Base-by-base conservation (phyloP, 2,888 invertebrate species). In the Leucophenga montana region DNA sequence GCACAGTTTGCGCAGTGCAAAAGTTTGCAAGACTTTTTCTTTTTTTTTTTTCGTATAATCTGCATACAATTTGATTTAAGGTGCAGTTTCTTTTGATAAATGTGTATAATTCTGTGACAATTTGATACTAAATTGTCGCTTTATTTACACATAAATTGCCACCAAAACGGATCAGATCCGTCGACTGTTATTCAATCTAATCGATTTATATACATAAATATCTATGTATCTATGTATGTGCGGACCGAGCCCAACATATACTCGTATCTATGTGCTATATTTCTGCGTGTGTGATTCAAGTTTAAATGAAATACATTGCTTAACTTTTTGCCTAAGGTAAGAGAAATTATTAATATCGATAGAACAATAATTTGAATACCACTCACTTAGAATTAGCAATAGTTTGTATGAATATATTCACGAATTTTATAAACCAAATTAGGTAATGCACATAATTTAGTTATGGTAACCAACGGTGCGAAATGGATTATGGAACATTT, bases 111-210 rank as follows among this genome's bases (percentile, higher is more conserved):
- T 59, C 31, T 33, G 59, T 33, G 46, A 62, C 46, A 62, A 46
- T 46, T 46, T 62, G 62, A 62, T 46, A 62, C 61, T 61, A 27
- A 16, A 39, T 18, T 61, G 61, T 64, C 62, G 27, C 5, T 64
- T 48, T 46, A 22, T 20, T 39, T 48, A 8, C 62, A 22, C 46
- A 64, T 48, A 46, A 64, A 64, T 64, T 64, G 33, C 22, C 61
- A 61, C 39, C 39, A 39, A 39, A 39, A 39, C 39, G 39, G 8
- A 39, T 11, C 39, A 39, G 39, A 11, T 39, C 11, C 8, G 8
- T 8, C 39, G 8, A 1, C 9, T 1, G 8, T 39, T 39, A 39
- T 39, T 5, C 11, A 11, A 39, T 39, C 11, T 8, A 39, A 39
- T 27, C 27, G 4, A 27, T 4, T 3, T 27, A 27, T 27, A 27